Base-by-base conservation (phyloP, 2,888 invertebrate species). In the Ecliptopera silaceata region DNA sequence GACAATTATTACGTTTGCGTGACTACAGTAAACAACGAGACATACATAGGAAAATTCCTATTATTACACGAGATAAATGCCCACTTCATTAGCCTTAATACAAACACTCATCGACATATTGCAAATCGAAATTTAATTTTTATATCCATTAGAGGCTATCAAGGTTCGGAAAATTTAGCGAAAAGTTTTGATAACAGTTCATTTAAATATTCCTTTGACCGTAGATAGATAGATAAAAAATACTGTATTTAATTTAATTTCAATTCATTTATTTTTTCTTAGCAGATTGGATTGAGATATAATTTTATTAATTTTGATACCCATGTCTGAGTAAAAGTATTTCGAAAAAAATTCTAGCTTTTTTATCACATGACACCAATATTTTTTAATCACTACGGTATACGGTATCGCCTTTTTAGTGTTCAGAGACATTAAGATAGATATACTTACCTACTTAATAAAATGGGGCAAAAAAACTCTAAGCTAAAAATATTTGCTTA, bases 1-100 rank as follows among this genome's bases (percentile, higher is more conserved):
- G 61, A 66, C 71, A 69, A 78, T 73, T 68, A 70, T 72, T 68
- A 70, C 55, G 69, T 69, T 65, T 81, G 77, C 82, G 79, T 79
- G 66, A 45, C 61, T 57, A 64, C 63, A 73, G 67, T 67, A 77
- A 74, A 77, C 77, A 79, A 76, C 74, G 67, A 69, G 58, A 48
- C 17, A 18, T 79, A 78, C 78, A 80, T 87, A 84, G 90, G 90
- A 90, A 90, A 84, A 83, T 90, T 90, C 89, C 90, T 79, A 81
- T 80, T 77, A 83, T 81, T 82, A 79, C 68, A 67, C 70, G 66
- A 79, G 75, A 76, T 77, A 76, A 77, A 67, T 71, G 77, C 79
- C 75, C 52, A 60, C 65, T 65, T 73, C 77, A 71, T 85, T 86
- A 87, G 80, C 89, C 89, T 79, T 74, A 79, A 84, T 65, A 74